These are phyloP conservation scores for Vireo griseus DNA, from an alignment of 2,797 vertebrate genomes.

Conservation along the genomic window DNA sequence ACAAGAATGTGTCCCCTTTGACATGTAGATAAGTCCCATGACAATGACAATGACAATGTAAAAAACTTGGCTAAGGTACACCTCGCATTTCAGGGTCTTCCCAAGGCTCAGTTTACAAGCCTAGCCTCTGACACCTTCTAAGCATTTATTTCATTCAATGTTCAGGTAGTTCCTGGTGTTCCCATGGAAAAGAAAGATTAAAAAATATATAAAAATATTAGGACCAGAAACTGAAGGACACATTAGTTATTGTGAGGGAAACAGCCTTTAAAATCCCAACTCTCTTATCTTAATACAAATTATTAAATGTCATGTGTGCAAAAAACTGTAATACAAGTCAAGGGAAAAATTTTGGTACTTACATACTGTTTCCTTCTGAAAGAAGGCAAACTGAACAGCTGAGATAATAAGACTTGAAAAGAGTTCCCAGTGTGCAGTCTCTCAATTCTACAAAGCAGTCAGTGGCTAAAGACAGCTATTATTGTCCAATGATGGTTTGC, in stretches of 20 bases:
- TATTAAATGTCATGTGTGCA: neutral
- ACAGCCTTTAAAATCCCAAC: accelerated
- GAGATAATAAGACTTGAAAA: neutral
- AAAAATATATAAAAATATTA: neutral
- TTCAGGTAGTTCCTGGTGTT: neutral
- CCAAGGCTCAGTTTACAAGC: neutral
- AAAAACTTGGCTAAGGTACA: neutral
- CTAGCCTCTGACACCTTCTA: neutral
- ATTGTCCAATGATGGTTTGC: neutral
- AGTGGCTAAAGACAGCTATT: neutral
- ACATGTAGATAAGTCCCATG: neutral
- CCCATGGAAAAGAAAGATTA: neutral
- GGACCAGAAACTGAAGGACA: neutral
- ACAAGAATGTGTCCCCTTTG: neutral
- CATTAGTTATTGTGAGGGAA: neutral
- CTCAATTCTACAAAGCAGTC: neutral
- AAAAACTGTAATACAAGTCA: neutral
- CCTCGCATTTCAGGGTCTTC: neutral
- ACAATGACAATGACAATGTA: neutral
- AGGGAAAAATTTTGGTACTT: neutral
- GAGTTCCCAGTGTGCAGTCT: neutral
- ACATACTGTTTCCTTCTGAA: neutral
- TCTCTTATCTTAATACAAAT: neutral
- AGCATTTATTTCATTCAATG: neutral
- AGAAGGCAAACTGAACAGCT: neutral